phyloP scores from a whole-genome alignment of 2,113 vertebrate species.

The Chionis minor region DNA sequence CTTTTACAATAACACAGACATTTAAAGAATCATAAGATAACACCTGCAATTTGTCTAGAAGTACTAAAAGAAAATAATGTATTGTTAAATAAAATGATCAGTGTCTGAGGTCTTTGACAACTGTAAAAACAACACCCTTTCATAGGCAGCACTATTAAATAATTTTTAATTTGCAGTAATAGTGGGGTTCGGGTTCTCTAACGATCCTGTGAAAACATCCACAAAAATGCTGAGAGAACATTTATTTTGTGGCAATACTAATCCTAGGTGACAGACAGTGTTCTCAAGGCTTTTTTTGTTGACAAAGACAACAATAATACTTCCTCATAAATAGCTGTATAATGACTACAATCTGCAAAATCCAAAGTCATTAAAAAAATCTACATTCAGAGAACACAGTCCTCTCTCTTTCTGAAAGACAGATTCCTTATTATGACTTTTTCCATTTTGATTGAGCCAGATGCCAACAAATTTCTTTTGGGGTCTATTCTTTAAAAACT shows the following conservation, averaged over 20 bases:
- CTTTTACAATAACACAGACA: constrained; percentile 2
- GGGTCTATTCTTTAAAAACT: constrained; percentile 30
- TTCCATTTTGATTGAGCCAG: constrained; percentile 45
- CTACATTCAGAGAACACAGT: constrained; percentile 39
- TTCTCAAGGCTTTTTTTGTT: constrained; percentile 41
- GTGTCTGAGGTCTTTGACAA: constrained; percentile 30
- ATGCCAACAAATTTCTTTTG: constrained; percentile 14
- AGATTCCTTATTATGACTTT: constrained; percentile 32
- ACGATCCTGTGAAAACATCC: constrained; percentile 6
- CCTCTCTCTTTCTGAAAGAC: constrained; percentile 16
- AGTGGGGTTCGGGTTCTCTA: neutral
- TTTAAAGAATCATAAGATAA: constrained; percentile 4
- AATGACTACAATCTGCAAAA: constrained; percentile 44
- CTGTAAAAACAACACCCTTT: constrained; percentile 5
- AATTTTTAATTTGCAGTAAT: constrained; percentile 47
- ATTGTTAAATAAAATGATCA: constrained; percentile 19
- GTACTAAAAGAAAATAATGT: neutral
- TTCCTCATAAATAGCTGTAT: constrained; percentile 44
- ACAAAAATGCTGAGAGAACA: neutral
- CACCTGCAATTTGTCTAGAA: neutral
- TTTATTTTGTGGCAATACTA: constrained; percentile 39
- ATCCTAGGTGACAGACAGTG: constrained; percentile 39
- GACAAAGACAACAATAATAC: constrained; percentile 42
- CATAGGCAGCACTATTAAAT: constrained; percentile 6
- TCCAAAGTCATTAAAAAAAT: constrained; percentile 37